A percentile compares a stretch with the other conserved stretches of the same genome.
These are phyloP conservation scores for Rhinophrynus dorsalis DNA, from an alignment of 2,797 vertebrate genomes.

Conservation along the genomic window DNA sequence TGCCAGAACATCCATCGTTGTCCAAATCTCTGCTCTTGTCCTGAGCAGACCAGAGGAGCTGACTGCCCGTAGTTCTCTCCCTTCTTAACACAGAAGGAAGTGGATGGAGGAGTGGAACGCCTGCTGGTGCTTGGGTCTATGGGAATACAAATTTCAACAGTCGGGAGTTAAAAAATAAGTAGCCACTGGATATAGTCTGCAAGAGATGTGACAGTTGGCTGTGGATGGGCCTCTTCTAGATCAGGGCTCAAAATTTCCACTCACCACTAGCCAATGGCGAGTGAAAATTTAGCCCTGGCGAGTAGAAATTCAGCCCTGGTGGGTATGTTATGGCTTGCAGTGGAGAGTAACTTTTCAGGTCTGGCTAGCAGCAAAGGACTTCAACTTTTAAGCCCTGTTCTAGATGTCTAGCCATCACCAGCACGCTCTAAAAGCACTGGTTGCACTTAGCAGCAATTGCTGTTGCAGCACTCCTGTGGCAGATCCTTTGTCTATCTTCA, in stretches of 20 bases:
- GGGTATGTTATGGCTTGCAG: too few relatives aligned
- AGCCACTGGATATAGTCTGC: slow-evolving; percentile 51
- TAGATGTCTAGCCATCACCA: too few relatives aligned
- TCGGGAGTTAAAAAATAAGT: slow-evolving; percentile 69
- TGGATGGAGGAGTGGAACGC: slow-evolving; percentile 98
- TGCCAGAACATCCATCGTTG: slow-evolving; percentile 94
- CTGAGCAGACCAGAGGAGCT: slow-evolving; percentile 75
- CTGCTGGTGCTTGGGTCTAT: slow-evolving; percentile 97
- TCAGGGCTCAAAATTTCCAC: too few relatives aligned
- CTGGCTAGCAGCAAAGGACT: too few relatives aligned
- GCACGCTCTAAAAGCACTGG: not conserved
- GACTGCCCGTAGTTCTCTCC: slow-evolving; percentile 87
- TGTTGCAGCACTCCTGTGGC: too few relatives aligned
- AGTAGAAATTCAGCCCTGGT: too few relatives aligned
- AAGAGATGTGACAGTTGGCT: slow-evolving; percentile 9
- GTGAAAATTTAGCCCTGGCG: too few relatives aligned
- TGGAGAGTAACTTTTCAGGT: too few relatives aligned
- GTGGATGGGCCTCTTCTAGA: not conserved
- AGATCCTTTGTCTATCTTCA: too few relatives aligned
- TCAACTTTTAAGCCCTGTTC: too few relatives aligned
- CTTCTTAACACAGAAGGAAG: slow-evolving; percentile 84
- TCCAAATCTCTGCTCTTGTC: slow-evolving; percentile 82
- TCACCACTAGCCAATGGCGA: too few relatives aligned
- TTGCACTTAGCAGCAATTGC: not conserved
- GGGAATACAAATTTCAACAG: slow-evolving; percentile 99